A percentile compares a stretch with the other conserved stretches of the same genome.
These are phyloP conservation scores for Lumbricus terrestris DNA, from an alignment of 2,888 invertebrate species.

Conservation along the genomic window DNA sequence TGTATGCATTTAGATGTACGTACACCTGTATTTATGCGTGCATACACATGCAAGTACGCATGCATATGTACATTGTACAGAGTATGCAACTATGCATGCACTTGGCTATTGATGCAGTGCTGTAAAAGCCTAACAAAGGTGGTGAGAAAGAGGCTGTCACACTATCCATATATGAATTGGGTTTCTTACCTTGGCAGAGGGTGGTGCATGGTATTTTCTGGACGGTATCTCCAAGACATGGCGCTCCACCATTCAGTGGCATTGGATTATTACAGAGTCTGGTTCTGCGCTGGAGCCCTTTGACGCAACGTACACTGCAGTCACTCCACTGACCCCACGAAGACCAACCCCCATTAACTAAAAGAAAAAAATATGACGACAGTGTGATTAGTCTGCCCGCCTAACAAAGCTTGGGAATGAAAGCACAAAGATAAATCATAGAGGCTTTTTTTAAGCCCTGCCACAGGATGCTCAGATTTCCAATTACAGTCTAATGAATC, in stretches of 20 bases:
- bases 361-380: constrained; percentile 64
- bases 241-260: constrained; percentile 85
- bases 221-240: constrained; percentile 77
- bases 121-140: neutral
- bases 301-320: constrained; percentile 72
- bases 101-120: neutral
- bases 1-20: too few relatives aligned
- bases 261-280: constrained; percentile 84
- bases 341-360: constrained; percentile 93
- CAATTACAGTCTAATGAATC: too few relatives aligned
- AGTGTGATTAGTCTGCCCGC: neutral
- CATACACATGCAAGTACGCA: neutral
- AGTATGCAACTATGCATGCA: too few relatives aligned
- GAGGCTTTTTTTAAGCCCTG: neutral
- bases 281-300: constrained; percentile 74
- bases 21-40: neutral
- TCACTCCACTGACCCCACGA: constrained; percentile 85
- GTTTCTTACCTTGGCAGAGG: constrained; percentile 65
- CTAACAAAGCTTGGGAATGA: neutral
- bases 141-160: neutral
- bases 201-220: constrained; percentile 82
- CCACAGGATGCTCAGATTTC: too few relatives aligned
- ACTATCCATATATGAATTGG: neutral
- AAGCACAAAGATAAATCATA: neutral
- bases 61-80: neutral